phyloP scores from a whole-genome alignment of 2,797 vertebrate species.

The Spheniscus humboldti region DNA sequence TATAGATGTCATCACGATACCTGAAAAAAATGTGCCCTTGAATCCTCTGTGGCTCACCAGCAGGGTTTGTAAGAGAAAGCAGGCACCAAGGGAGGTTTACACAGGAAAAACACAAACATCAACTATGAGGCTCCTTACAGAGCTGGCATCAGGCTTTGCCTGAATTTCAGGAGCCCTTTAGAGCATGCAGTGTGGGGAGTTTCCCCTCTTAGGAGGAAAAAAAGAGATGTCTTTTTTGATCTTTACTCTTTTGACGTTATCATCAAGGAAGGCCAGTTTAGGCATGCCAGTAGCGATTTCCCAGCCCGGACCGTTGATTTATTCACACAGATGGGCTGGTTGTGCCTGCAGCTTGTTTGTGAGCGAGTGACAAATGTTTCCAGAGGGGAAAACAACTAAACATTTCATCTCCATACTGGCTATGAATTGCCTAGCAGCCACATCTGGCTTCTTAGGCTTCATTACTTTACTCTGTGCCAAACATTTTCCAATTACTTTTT shows the following conservation, averaged over 20 bases:
- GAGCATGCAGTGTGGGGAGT: neutral
- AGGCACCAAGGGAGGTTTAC: neutral
- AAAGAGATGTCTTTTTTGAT: neutral
- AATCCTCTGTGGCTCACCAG: neutral
- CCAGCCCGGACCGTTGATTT: neutral
- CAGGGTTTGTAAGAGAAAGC: neutral
- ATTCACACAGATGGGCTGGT: neutral
- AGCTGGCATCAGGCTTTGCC: neutral
- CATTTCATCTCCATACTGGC: neutral
- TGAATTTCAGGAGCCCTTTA: neutral
- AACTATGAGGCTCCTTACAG: neutral
- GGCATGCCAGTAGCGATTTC: neutral
- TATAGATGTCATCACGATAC: neutral
- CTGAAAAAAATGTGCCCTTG: neutral
- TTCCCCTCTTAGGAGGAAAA: neutral
- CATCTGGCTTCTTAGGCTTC: neutral
- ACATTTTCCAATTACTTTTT: neutral
- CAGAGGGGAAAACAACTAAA: neutral
- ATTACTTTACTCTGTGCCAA: neutral
- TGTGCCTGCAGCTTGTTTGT: neutral
- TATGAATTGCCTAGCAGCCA: neutral
- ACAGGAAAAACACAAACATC: neutral
- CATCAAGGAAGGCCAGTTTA: neutral
- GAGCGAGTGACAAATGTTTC: neutral
- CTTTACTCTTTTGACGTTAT: neutral